Evolutionary conservation across 2,113 vertebrate genomes (phyloP).

Genomic region (Corythornis cristatus): DNA sequence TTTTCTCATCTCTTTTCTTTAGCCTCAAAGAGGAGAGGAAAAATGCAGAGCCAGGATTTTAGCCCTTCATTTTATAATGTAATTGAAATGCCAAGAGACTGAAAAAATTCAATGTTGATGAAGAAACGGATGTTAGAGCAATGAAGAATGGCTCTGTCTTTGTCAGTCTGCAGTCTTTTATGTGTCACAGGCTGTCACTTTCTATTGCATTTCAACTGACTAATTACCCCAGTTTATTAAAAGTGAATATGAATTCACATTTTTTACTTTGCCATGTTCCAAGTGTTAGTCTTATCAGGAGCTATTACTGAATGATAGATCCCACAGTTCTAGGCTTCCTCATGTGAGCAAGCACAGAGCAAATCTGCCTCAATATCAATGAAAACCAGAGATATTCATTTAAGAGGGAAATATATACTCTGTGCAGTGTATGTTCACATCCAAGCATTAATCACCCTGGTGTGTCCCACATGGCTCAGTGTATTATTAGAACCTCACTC

Average conservation of each 20-base stretch:
- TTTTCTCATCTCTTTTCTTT: conserved; percentile 12
- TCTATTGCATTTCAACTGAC: conserved; percentile 72
- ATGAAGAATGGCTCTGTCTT: conserved; percentile 72
- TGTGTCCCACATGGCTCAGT: conserved; percentile 59
- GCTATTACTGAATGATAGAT: conserved; percentile 55
- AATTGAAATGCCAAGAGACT: conserved; percentile 76
- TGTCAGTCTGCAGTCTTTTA: conserved; percentile 69
- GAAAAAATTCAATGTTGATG: conserved; percentile 76
- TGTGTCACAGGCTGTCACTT: conserved; percentile 75
- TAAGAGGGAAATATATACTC: conserved; percentile 17
- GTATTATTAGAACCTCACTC: conserved; percentile 70
- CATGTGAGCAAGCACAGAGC: conserved; percentile 48
- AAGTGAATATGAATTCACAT: conserved; percentile 75
- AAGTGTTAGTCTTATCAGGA: conserved; percentile 62
- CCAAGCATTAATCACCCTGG: conserved; percentile 59
- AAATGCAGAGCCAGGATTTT: conserved; percentile 70
- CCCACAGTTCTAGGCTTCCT: conserved; percentile 45
- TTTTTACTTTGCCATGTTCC: conserved; percentile 64
- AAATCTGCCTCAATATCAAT: conserved; percentile 26
- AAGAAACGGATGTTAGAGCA: conserved; percentile 71
- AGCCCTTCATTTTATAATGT: conserved; percentile 71
- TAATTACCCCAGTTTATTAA: conserved; percentile 77
- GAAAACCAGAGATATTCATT: conserved; percentile 37
- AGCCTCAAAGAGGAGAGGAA: conserved; percentile 23
- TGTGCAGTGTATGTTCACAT: neutral